phyloP scores from a whole-genome alignment of 2,113 vertebrate species.

The Halcyon senegalensis region DNA sequence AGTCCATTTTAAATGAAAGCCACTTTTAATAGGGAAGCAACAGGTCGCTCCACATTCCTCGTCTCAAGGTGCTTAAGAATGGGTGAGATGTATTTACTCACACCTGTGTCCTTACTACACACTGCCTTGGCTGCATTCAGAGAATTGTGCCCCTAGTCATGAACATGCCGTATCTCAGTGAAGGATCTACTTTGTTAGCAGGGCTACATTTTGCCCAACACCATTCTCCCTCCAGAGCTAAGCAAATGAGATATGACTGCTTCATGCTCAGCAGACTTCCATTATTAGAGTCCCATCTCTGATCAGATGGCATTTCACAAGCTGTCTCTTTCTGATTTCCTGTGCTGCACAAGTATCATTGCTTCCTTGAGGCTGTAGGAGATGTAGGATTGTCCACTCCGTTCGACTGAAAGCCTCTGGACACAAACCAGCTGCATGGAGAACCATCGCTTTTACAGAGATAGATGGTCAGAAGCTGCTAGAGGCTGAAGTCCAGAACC shows the following conservation, averaged over 20 bases:
- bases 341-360: background rate
- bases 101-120: background rate
- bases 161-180: background rate
- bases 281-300: constrained; percentile 20
- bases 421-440: constrained; percentile 57
- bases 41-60: background rate
- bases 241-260: constrained; percentile 24
- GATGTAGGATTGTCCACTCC: constrained; percentile 41
- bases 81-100: background rate
- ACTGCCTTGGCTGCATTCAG: background rate
- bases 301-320: background rate
- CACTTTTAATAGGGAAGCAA: background rate
- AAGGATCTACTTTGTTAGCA: background rate
- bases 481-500: constrained; percentile 48
- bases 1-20: background rate
- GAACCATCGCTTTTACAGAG: constrained; percentile 25
- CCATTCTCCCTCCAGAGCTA: background rate
- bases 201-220: background rate
- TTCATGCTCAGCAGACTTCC: background rate
- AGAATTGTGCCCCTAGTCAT: background rate
- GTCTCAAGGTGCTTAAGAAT: background rate
- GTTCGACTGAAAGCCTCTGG: constrained; percentile 47
- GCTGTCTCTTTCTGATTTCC: constrained; percentile 20
- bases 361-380: constrained; percentile 56
- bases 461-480: constrained; percentile 43